A percentile compares a stretch with the other conserved stretches of the same genome.
phyloP scores from a whole-genome alignment of 2,888 invertebrate species.

The Acleris sparsana region DNA sequence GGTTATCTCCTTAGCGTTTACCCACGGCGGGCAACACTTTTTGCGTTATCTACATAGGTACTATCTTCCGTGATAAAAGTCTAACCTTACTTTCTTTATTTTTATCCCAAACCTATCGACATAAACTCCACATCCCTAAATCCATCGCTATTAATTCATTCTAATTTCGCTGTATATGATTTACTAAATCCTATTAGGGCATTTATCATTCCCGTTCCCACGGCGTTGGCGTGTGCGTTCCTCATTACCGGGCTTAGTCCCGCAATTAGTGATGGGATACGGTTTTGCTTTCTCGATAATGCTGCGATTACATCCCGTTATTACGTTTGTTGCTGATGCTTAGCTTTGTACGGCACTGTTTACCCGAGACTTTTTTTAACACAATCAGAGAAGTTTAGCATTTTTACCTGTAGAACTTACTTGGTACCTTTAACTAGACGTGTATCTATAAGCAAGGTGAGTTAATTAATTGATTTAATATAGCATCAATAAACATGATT shows the following conservation, averaged over 20 bases:
- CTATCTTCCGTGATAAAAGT: too few relatives aligned
- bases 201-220: conserved; percentile 48
- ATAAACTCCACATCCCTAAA: neutral
- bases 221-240: conserved; percentile 70
- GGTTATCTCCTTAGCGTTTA: too few relatives aligned
- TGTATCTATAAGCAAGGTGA: too few relatives aligned
- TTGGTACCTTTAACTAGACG: too few relatives aligned
- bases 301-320: conserved; percentile 39
- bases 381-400: too few relatives aligned
- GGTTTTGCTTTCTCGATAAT: conserved; percentile 59
- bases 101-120: neutral
- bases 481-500: too few relatives aligned
- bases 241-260: conserved; percentile 70
- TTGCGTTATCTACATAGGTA: too few relatives aligned
- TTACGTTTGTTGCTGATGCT: conserved; percentile 26
- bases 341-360: neutral
- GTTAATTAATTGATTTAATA: too few relatives aligned
- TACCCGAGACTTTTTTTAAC: neutral
- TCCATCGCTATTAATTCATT: neutral
- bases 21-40: too few relatives aligned
- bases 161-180: neutral
- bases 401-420: too few relatives aligned
- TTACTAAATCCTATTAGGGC: conserved; percentile 8
- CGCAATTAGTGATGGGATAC: conserved; percentile 70
- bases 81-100: too few relatives aligned